A percentile compares a stretch with the other conserved stretches of the same genome.
Evolutionary conservation across 2,113 vertebrate genomes (phyloP).

Genomic region (Gymnarchus niloticus): DNA sequence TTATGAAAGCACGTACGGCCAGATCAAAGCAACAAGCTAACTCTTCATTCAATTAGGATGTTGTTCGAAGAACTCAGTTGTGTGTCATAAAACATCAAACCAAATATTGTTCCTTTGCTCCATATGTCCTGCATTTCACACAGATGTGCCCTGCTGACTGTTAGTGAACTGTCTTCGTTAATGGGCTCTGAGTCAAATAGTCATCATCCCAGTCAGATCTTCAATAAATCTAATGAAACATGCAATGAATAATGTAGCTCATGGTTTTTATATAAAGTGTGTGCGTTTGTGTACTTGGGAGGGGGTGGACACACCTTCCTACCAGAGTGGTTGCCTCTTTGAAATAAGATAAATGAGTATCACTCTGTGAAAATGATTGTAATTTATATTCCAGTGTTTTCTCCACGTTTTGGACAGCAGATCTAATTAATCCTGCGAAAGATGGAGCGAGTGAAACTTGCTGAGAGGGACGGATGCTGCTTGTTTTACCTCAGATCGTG

Average conservation of each 20-base stretch:
- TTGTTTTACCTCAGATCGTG: constrained; percentile 52
- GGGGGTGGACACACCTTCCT: constrained; percentile 18
- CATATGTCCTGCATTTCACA: not conserved
- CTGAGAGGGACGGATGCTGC: constrained; percentile 34
- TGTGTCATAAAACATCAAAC: not conserved
- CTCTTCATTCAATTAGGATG: constrained; percentile 17
- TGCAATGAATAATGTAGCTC: constrained; percentile 24
- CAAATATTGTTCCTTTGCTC: not conserved
- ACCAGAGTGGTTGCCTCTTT: constrained; percentile 27
- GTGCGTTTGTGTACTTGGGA: not conserved
- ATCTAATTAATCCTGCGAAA: constrained; percentile 44
- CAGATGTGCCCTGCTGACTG: constrained; percentile 14
- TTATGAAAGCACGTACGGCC: not conserved
- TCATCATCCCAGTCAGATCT: constrained; percentile 5
- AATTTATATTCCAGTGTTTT: constrained; percentile 42
- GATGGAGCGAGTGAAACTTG: constrained; percentile 30
- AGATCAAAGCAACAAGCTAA: not conserved
- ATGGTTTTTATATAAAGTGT: constrained; percentile 23
- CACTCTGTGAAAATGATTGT: constrained; percentile 38
- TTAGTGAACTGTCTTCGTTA: constrained; percentile 15
- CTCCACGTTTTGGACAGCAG: constrained; percentile 33
- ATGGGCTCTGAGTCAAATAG: constrained; percentile 13
- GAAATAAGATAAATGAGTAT: constrained; percentile 44
- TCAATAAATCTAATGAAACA: constrained; percentile 20
- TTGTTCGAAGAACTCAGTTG: not conserved